Evolutionary conservation across 2,888 invertebrate genomes (phyloP), one percentile per base, ranked within the genome.

Genomic region (Orthosia gothica): DNA sequence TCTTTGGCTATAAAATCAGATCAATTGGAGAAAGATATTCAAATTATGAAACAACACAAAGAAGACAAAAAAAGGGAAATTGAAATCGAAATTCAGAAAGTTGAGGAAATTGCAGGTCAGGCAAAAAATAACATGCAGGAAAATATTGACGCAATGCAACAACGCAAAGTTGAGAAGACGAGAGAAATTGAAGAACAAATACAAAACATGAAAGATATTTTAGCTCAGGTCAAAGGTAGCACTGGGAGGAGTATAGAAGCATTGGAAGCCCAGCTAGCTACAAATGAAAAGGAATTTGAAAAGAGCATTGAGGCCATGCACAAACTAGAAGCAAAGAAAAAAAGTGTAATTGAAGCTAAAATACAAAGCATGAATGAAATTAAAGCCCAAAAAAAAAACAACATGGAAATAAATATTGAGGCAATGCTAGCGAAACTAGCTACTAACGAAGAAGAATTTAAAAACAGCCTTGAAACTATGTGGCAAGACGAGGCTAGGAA

Each of bases 351-450:
- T 40, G 52, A 75, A 16, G 52, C 47, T 12, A 61, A 76, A 75
- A 55, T 75, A 45, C 50, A 74, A 58, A 45, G 12, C 18, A 18
- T 63, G 40, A 26, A 26, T 26, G 26, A 26, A 26, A 26, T 26
- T 26, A 26, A 26, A 3, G 26, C 26, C 26, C 26, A 32, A 63
- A 45, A 58, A 20, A n/a, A 64, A 45, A 16, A 45, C 20, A 50
- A 58, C 12, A 45, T 62, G 61, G 47, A 58, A 40, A 49, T 49
- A 12, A 74, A 74, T 13, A 74, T 74, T 52, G 75, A 64, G 23
- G 26, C 26, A 26, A 26, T 26, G 26, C 26, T 2, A 3, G 26
- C 26, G 2, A 26, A 26, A 2, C 3, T 78, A 47, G 45, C 15
- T 5, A 50, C 23, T 12, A 40, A 32, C 4, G 79, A 58, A 18